A percentile compares a stretch with the other conserved stretches of the same genome.
phyloP scores from a whole-genome alignment of 2,797 vertebrate species.

The Syngnathus rostellatus region DNA sequence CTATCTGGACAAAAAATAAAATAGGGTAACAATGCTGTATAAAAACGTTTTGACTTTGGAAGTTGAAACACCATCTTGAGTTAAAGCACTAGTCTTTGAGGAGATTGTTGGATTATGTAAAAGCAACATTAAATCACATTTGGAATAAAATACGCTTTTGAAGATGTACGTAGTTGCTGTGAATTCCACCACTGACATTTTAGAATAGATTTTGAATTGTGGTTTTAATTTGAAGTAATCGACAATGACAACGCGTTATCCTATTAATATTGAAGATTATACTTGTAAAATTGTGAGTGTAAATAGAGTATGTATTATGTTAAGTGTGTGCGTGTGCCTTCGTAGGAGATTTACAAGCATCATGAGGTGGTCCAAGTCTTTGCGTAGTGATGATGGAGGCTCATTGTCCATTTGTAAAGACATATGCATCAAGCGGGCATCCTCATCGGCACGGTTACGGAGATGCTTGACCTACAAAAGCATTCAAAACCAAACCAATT shows the following conservation, averaged over 20 bases:
- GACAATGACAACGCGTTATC: not conserved
- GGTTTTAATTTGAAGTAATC: not conserved
- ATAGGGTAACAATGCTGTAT: not conserved
- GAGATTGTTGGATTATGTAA: not conserved
- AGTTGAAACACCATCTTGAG: not conserved
- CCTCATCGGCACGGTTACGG: constrained; percentile 93
- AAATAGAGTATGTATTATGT: not conserved
- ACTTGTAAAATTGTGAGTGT: not conserved
- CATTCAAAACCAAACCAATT: not conserved
- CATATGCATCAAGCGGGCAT: constrained; percentile 93
- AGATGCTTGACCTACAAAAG: constrained; percentile 86
- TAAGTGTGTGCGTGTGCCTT: not conserved
- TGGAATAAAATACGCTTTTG: too few species aligned
- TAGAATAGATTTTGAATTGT: not conserved
- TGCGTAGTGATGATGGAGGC: constrained; percentile 80
- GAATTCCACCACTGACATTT: not conserved
- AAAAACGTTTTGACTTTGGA: not conserved
- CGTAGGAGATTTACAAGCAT: constrained; percentile 68
- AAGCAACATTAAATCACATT: not conserved
- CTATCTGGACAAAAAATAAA: constrained; percentile 67
- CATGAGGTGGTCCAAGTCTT: constrained; percentile 93
- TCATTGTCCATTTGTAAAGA: constrained; percentile 93
- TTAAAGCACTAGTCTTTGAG: not conserved
- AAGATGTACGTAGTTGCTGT: too few species aligned
- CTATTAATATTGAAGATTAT: not conserved